These are phyloP conservation scores for Xyrauchen texanus DNA, from an alignment of 2,113 vertebrate genomes.

Conservation along the genomic window DNA sequence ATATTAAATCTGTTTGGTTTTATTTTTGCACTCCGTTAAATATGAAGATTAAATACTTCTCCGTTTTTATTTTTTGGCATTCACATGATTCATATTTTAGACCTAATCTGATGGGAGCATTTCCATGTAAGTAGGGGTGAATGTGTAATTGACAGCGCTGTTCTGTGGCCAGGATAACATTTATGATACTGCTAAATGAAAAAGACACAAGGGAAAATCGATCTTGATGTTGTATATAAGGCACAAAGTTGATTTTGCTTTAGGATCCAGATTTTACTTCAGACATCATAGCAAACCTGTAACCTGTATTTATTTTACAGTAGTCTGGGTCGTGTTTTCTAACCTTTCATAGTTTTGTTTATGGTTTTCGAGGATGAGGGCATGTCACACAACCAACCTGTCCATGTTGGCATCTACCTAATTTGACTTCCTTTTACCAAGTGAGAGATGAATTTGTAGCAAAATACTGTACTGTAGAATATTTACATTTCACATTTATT, in stretches of 20 bases:
- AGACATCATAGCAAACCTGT: too few species aligned
- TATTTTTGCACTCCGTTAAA: slow-evolving; percentile 54
- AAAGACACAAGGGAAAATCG: slow-evolving; percentile 3
- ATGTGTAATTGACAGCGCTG: slow-evolving; percentile 11
- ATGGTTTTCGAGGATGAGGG: neutral
- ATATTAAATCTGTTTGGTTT: slow-evolving; percentile 54
- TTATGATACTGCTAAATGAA: slow-evolving; percentile 22
- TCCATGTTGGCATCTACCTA: neutral
- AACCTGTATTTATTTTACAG: too few species aligned
- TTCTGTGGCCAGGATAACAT: slow-evolving; percentile 29
- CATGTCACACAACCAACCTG: neutral
- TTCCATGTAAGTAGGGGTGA: slow-evolving; percentile 1
- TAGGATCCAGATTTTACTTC: slow-evolving; percentile 17
- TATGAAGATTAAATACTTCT: slow-evolving; percentile 51
- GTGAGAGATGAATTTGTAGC: too few species aligned
- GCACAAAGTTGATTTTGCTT: slow-evolving; percentile 1
- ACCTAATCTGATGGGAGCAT: slow-evolving; percentile 17
- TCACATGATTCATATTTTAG: neutral
- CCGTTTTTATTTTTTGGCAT: slow-evolving; percentile 28
- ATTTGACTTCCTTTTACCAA: slow-evolving; percentile 3
- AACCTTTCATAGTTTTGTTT: too few species aligned
- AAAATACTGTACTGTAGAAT: too few species aligned
- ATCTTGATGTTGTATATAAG: neutral
- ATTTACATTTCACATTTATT: too few species aligned
- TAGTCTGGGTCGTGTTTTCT: too few species aligned